Percentiles rank a stretch among this genome's conserved stretches.
Conservation (phyloP, 2,797 vertebrate species). For the Merluccius polli region DNA sequence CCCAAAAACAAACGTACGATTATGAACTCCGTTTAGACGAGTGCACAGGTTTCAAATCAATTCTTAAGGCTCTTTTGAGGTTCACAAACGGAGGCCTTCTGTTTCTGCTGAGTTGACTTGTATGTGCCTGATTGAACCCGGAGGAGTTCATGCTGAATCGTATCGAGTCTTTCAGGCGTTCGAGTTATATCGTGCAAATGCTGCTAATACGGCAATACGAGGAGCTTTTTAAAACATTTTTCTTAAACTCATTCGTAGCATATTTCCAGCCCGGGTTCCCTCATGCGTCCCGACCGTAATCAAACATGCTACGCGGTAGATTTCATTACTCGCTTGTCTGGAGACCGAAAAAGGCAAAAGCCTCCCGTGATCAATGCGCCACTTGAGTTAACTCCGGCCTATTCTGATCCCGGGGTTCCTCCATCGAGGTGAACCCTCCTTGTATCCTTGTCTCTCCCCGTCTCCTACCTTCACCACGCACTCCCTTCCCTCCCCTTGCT, state of each 20-base stretch:
- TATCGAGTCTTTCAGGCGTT: background rate
- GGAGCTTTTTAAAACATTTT: background rate
- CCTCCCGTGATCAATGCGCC: constrained; percentile 41
- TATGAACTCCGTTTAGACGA: background rate
- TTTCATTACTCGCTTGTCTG: constrained; percentile 25
- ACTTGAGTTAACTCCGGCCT: too few species aligned
- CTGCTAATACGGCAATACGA: background rate
- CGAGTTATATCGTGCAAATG: background rate
- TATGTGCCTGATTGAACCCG: background rate
- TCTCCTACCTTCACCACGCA: constrained; percentile 1
- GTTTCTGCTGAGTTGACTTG: background rate
- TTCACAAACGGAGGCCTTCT: background rate
- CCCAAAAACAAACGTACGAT: background rate
- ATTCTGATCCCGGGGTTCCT: too few species aligned
- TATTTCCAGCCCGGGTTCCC: background rate
- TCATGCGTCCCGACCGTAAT: constrained; percentile 26
- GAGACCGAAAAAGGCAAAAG: constrained; percentile 49
- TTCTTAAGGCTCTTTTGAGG: background rate
- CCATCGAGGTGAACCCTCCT: constrained; percentile 8
- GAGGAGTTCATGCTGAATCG: background rate
- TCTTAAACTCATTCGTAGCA: constrained; percentile 6
- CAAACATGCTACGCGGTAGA: constrained; percentile 47
- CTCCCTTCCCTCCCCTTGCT: constrained; percentile 21
- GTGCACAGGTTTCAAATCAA: background rate
- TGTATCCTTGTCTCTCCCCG: constrained; percentile 11